phyloP scores from a whole-genome alignment of 2,113 vertebrate species.

The Tragelaphus strepsiceros region DNA sequence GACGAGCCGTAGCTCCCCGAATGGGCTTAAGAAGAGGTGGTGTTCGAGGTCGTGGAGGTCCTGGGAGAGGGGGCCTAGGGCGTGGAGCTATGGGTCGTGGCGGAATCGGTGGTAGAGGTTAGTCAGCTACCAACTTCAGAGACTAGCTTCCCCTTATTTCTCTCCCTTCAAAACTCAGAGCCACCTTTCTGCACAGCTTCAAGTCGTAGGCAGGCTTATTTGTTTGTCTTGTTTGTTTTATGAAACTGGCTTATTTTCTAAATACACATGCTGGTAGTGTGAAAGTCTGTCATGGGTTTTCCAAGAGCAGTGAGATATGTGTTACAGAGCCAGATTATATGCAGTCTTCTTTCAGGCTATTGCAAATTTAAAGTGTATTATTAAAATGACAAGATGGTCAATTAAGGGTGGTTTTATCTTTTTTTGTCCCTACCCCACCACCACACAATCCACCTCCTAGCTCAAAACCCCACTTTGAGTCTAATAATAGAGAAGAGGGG shows the following conservation, averaged over 20 bases:
- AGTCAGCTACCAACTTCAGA: constrained; percentile 78
- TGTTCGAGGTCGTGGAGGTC: constrained; percentile 84
- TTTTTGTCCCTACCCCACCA: not conserved
- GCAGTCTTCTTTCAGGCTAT: not conserved
- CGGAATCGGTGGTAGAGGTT: constrained; percentile 84
- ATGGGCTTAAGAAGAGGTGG: constrained; percentile 90
- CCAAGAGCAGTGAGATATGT: not conserved
- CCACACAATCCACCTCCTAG: not conserved
- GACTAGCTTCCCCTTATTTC: constrained; percentile 68
- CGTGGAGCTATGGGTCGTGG: constrained; percentile 86
- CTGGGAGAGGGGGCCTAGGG: constrained; percentile 84
- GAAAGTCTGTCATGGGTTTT: constrained; percentile 22
- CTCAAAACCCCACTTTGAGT: not conserved
- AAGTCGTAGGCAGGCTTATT: constrained; percentile 63
- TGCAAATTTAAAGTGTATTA: not conserved
- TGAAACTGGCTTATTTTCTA: constrained; percentile 60
- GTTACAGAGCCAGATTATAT: not conserved
- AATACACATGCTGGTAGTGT: constrained; percentile 36
- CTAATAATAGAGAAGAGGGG: not conserved
- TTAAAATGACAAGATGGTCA: not conserved
- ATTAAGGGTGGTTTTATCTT: not conserved
- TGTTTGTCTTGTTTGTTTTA: constrained; percentile 74
- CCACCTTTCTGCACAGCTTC: constrained; percentile 38
- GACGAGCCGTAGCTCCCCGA: constrained; percentile 87
- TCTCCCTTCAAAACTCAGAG: not conserved